Conservation (phyloP, 1,140 invertebrate species). For the Ganaspis sp. region DNA sequence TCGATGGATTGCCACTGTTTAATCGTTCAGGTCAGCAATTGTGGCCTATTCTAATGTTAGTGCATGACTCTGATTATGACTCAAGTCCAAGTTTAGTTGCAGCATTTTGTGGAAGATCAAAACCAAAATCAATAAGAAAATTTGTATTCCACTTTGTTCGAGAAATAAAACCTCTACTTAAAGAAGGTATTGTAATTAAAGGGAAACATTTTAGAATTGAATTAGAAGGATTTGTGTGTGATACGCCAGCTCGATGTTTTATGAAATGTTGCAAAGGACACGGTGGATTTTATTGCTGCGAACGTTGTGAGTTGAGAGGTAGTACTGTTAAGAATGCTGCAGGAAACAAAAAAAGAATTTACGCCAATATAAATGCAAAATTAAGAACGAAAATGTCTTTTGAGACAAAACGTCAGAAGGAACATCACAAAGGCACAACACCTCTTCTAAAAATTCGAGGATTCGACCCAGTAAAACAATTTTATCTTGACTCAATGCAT, state of each 20-base stretch:
- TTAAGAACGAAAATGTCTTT: slow-evolving; percentile 48
- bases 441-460: slow-evolving; percentile 39
- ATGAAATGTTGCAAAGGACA: slow-evolving; percentile 50
- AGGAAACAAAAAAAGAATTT: slow-evolving; percentile 36
- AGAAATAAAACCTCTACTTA: slow-evolving; percentile 36
- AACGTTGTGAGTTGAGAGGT: slow-evolving; percentile 48
- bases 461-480: slow-evolving; percentile 39
- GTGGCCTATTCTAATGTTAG: slow-evolving; percentile 41
- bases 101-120: slow-evolving; percentile 44
- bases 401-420: slow-evolving; percentile 31
- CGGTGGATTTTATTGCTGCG: slow-evolving; percentile 52
- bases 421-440: slow-evolving; percentile 46
- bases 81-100: slow-evolving; percentile 40
- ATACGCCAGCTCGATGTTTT: slow-evolving; percentile 49
- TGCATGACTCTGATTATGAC: slow-evolving; percentile 32
- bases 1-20: slow-evolving; percentile 44
- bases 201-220: slow-evolving; percentile 32
- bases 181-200: slow-evolving; percentile 32
- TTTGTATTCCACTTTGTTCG: slow-evolving; percentile 40
- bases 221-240: slow-evolving; percentile 38
- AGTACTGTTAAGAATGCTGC: slow-evolving; percentile 30
- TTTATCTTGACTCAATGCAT: slow-evolving; percentile 51
- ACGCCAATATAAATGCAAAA: slow-evolving; percentile 39
- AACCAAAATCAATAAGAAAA: slow-evolving; percentile 40
- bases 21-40: slow-evolving; percentile 31